These are phyloP conservation scores for Tyrophagus putrescentiae DNA, from an alignment of 1,140 invertebrate species.

Conservation along the genomic window DNA sequence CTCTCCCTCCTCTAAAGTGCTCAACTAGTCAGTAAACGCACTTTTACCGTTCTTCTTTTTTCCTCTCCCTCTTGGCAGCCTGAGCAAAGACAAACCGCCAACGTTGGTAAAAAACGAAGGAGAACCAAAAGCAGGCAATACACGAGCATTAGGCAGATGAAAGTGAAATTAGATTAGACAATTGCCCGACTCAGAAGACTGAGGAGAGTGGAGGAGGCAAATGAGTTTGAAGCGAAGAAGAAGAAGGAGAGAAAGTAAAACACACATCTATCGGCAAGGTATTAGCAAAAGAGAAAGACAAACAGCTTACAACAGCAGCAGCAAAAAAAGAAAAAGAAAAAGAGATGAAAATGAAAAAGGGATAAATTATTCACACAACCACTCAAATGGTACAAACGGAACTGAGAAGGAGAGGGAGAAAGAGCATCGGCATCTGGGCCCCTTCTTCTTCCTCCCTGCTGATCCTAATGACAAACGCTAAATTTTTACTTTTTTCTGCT, in stretches of 20 bases:
- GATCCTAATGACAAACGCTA: too few species aligned
- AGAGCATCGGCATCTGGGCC: neutral
- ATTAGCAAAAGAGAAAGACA: neutral
- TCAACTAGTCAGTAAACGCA: too few species aligned
- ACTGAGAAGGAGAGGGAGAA: too few species aligned
- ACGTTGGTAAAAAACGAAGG: neutral
- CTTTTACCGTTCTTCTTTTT: too few species aligned
- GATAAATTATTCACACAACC: conserved; percentile 8
- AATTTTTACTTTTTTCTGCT: too few species aligned
- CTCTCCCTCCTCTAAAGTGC: too few species aligned
- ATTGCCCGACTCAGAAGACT: neutral
- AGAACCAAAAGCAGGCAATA: neutral
- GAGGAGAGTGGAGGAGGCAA: neutral
- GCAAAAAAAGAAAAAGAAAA: conserved; percentile 1
- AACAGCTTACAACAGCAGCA: neutral
- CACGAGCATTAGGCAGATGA: conserved; percentile 7
- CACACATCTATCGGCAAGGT: conserved; percentile 4
- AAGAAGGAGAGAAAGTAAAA: neutral
- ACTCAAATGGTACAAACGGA: too few species aligned
- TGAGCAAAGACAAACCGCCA: too few species aligned
- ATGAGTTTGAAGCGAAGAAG: neutral
- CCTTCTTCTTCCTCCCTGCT: too few species aligned
- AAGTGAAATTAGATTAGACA: conserved; percentile 11
- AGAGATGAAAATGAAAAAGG: conserved; percentile 8
- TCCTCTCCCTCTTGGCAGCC: too few species aligned